Evolutionary conservation across 2,113 vertebrate genomes (phyloP).

Genomic region (Lontra canadensis): DNA sequence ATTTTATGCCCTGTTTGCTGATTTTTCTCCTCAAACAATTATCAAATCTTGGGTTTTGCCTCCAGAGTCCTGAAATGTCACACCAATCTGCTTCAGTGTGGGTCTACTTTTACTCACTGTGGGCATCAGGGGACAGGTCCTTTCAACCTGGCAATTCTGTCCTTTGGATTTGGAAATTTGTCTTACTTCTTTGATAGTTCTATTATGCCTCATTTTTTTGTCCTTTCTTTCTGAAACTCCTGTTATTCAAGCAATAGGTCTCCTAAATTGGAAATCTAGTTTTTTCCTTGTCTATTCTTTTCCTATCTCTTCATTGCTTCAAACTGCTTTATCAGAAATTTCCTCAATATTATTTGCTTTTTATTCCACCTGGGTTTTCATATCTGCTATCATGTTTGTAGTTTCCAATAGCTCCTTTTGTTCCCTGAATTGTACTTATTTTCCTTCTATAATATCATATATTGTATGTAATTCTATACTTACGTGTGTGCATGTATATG

Average conservation of each 20-base stretch:
- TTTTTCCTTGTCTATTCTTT: neutral
- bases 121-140: neutral
- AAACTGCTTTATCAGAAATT: neutral
- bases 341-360: neutral
- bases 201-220: neutral
- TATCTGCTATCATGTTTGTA: neutral
- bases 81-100: neutral
- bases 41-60: neutral
- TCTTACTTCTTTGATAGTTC: neutral
- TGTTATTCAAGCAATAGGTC: neutral
- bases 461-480: neutral
- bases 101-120: neutral
- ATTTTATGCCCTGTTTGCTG: neutral
- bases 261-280: neutral
- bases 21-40: neutral
- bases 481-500: neutral
- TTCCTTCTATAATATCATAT: neutral
- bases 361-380: neutral
- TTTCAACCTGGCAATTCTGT: neutral
- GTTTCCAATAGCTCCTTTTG: neutral
- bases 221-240: neutral
- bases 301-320: neutral
- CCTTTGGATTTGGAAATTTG: neutral
- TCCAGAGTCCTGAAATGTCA: neutral
- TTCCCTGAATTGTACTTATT: neutral